These are phyloP conservation scores for Proales similis DNA, from an alignment of 1,140 invertebrate species.

Conservation along the genomic window DNA sequence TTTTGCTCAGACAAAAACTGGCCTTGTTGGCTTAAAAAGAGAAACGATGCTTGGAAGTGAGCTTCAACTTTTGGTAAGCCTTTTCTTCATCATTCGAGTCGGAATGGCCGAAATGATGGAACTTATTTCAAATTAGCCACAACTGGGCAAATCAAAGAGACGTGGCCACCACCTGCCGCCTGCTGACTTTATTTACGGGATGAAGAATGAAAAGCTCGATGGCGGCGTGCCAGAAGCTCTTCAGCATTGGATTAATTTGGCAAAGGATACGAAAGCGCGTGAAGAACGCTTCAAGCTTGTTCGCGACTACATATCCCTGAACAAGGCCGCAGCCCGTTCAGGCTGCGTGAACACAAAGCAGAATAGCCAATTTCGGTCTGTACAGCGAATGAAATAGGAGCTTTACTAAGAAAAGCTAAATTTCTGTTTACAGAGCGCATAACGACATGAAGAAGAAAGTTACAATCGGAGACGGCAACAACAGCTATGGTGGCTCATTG, in stretches of 20 bases:
- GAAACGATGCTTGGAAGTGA: slow-evolving; percentile 37
- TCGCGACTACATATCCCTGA: slow-evolving; percentile 19
- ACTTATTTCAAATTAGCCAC: slow-evolving; percentile 6
- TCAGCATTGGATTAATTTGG: slow-evolving; percentile 35
- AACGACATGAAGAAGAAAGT: slow-evolving; percentile 37
- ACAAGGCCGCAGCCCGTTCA: slow-evolving; percentile 31
- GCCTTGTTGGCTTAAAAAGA: slow-evolving; percentile 10
- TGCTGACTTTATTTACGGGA: slow-evolving; percentile 12
- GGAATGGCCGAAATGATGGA: not conserved
- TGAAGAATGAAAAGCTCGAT: slow-evolving; percentile 22
- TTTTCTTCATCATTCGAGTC: not conserved
- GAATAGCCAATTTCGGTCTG: slow-evolving; percentile 12
- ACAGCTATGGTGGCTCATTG: not conserved
- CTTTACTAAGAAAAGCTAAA: not conserved
- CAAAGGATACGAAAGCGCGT: slow-evolving; percentile 13
- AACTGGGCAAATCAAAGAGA: slow-evolving; percentile 27
- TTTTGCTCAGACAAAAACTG: slow-evolving; percentile 29
- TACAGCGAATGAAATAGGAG: not conserved
- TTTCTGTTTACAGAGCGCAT: not conserved
- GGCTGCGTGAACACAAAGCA: slow-evolving; percentile 15
- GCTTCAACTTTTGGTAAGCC: slow-evolving; percentile 22
- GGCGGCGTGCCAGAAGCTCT: slow-evolving; percentile 35
- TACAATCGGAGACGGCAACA: slow-evolving; percentile 2
- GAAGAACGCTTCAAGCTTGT: slow-evolving; percentile 26
- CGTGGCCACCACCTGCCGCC: slow-evolving; percentile 32